These are phyloP conservation scores for Xiphydria camelus DNA, from an alignment of 2,888 invertebrate genomes.

Conservation along the genomic window DNA sequence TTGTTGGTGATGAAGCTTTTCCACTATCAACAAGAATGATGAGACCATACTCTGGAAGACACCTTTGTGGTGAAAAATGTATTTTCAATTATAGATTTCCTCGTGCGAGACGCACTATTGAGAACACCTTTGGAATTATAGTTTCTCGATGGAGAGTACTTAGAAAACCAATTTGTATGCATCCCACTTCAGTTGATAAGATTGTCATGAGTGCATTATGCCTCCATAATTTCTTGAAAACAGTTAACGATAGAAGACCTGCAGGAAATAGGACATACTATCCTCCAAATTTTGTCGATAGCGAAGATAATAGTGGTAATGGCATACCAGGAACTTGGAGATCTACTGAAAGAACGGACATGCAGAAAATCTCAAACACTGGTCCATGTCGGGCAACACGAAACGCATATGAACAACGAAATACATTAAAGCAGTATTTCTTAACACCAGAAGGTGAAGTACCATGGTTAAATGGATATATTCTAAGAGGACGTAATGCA, in stretches of 20 bases:
- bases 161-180: slow-evolving; percentile 4
- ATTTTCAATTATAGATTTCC: slow-evolving; percentile 20
- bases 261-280: too few species aligned
- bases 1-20: slow-evolving; percentile 20
- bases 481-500: slow-evolving; percentile 14
- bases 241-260: too few species aligned
- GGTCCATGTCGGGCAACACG: background rate
- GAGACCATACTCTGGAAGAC: slow-evolving; percentile 16
- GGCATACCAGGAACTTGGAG: too few species aligned
- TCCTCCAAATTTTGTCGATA: too few species aligned
- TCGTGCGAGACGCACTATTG: slow-evolving; percentile 15
- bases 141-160: slow-evolving; percentile 11
- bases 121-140: slow-evolving; percentile 16
- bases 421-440: slow-evolving; percentile 9
- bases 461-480: slow-evolving; percentile 12
- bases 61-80: slow-evolving; percentile 4
- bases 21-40: slow-evolving; percentile 14
- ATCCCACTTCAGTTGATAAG: background rate
- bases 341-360: slow-evolving; percentile 10
- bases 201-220: slow-evolving; percentile 8
- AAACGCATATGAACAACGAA: slow-evolving; percentile 12
- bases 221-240: slow-evolving; percentile 11
- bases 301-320: too few species aligned
- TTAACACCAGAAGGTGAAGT: slow-evolving; percentile 15
- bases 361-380: too few species aligned